Conservation (phyloP, 2,888 invertebrate species). For the Heliconius aoede region DNA sequence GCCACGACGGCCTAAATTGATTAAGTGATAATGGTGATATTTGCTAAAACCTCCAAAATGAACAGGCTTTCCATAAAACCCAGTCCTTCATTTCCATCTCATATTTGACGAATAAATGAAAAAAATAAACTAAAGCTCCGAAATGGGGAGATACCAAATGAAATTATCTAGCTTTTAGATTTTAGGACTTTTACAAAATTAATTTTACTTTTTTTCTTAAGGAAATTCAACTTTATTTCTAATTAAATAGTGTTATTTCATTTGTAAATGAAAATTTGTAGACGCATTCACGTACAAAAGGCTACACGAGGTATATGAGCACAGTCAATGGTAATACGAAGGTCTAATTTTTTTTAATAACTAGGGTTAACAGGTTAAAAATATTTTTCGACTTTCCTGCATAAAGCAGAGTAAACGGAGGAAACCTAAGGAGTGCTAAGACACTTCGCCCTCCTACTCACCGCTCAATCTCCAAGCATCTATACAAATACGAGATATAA, state of each 20-base stretch:
- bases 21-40: constrained; percentile 12
- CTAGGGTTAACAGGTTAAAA: constrained; percentile 15
- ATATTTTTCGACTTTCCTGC: too few species aligned
- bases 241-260: constrained; percentile 37
- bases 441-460: too few species aligned
- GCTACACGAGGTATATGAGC: constrained; percentile 60
- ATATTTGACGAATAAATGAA: constrained; percentile 12
- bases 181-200: constrained; percentile 45
- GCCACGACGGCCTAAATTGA: too few species aligned
- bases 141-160: constrained; percentile 67
- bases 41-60: constrained; percentile 22
- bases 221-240: constrained; percentile 47
- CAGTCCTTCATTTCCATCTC: constrained; percentile 9
- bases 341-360: constrained; percentile 45
- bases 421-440: too few species aligned
- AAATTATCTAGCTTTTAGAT: constrained; percentile 67
- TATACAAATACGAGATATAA: too few species aligned
- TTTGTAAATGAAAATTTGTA: constrained; percentile 46
- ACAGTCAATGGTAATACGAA: constrained; percentile 71
- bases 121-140: constrained; percentile 38
- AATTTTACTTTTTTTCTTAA: constrained; percentile 43
- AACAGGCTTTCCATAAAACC: constrained; percentile 3
- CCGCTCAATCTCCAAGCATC: too few species aligned
- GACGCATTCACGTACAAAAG: constrained; percentile 65
- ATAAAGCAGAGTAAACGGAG: too few species aligned